A percentile compares a stretch with the other conserved stretches of the same genome.
Evolutionary conservation across 2,113 vertebrate genomes (phyloP).

Genomic region (Chlamydotis undulata): DNA sequence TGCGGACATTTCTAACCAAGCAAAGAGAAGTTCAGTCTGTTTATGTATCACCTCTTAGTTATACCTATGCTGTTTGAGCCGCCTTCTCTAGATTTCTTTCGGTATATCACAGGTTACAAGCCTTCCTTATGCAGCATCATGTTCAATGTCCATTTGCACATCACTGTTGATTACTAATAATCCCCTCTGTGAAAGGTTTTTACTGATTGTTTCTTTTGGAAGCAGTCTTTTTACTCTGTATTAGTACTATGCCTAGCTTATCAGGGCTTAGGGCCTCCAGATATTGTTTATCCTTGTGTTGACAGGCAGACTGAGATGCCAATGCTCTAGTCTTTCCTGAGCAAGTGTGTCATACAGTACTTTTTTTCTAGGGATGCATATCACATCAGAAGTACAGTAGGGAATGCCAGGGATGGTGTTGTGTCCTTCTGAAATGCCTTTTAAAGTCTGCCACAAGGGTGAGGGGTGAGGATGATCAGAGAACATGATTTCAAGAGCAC

Average conservation of each 20-base stretch:
- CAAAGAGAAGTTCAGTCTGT: neutral
- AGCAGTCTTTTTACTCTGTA: neutral
- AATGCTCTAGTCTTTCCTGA: neutral
- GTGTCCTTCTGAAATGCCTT: neutral
- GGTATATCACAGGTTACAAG: neutral
- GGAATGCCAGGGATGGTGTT: neutral
- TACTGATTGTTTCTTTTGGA: neutral
- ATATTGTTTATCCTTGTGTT: neutral
- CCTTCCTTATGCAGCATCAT: neutral
- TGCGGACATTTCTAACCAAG: accelerated
- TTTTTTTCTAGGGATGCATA: neutral
- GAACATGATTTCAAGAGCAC: neutral
- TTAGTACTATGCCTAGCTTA: neutral
- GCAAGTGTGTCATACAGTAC: neutral
- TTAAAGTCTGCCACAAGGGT: neutral
- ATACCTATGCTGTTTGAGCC: neutral
- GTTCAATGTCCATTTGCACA: neutral
- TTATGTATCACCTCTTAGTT: neutral
- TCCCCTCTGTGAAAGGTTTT: neutral
- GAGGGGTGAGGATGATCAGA: neutral
- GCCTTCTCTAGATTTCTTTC: neutral
- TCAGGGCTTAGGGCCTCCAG: neutral
- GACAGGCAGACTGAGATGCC: neutral
- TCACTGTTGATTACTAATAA: neutral
- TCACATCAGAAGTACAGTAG: neutral